Conservation (phyloP, 2,888 invertebrate genomes). For the Hirtodrosophila histrioides region DNA sequence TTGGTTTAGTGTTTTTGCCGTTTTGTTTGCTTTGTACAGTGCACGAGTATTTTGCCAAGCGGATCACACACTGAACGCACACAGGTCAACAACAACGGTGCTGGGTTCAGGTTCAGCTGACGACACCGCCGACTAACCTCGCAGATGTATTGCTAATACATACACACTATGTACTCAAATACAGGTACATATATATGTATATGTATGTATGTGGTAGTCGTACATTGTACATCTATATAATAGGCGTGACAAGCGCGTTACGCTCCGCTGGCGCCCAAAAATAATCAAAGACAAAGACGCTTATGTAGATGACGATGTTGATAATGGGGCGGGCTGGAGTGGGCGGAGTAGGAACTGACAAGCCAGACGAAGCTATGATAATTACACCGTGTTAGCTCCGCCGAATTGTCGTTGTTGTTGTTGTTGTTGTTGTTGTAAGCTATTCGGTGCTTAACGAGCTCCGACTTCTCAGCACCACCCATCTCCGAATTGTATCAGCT, state of each 20-base stretch:
- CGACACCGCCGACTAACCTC: conserved; percentile 58
- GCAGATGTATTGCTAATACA: conserved; percentile 5
- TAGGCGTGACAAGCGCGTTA: conserved; percentile 80
- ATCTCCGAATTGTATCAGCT: conserved; percentile 52
- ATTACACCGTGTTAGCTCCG: conserved; percentile 66
- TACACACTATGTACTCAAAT: conserved; percentile 1
- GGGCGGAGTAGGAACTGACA: conserved; percentile 50
- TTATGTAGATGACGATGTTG: conserved; percentile 66
- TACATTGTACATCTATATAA: conserved; percentile 52
- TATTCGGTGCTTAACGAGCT: conserved; percentile 58
- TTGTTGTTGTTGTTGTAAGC: conserved; percentile 31
- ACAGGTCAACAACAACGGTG: conserved; percentile 64
- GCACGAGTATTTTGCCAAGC: conserved; percentile 67
- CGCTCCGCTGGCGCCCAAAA: conserved; percentile 76
- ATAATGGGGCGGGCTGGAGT: conserved; percentile 41
- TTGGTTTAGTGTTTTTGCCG: conserved; percentile 39
- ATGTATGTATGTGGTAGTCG: not conserved
- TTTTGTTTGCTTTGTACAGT: conserved; percentile 65
- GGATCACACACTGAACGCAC: conserved; percentile 55
- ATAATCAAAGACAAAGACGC: conserved; percentile 79
- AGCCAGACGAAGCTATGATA: conserved; percentile 54
- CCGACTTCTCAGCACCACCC: conserved; percentile 48
- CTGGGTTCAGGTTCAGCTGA: conserved; percentile 72
- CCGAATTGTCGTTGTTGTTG: conserved; percentile 40
- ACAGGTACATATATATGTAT: not conserved